These are phyloP conservation scores for Melanerpes formicivorus DNA, from an alignment of 2,113 vertebrate genomes.

Conservation along the genomic window DNA sequence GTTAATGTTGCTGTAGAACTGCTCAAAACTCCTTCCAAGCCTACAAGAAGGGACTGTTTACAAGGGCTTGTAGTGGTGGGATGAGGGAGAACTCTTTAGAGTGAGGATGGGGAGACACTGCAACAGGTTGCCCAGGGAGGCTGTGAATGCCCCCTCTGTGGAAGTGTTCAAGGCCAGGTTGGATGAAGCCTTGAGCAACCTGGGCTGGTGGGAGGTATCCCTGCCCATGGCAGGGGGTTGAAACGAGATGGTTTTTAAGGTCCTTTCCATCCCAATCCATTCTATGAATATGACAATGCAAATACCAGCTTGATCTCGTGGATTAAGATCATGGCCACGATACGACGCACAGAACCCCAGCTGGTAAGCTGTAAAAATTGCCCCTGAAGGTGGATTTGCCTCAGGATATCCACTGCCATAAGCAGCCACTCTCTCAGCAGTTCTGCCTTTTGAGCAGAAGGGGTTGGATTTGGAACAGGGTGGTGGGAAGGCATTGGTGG, in stretches of 20 bases:
- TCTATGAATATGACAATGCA: background rate
- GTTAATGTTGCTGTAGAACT: background rate
- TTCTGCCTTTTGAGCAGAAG: background rate
- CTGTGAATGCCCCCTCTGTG: no score
- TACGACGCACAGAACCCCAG: background rate
- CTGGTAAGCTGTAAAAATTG: background rate
- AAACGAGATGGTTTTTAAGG: no score
- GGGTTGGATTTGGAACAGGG: background rate
- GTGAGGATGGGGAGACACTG: no score
- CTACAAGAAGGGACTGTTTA: no score
- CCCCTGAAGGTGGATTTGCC: rapidly evolving
- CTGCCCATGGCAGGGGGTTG: no score
- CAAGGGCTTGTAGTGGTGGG: no score
- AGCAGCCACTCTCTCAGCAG: background rate
- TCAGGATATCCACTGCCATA: background rate
- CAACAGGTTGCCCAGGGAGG: no score
- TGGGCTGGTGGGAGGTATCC: no score
- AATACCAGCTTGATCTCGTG: rapidly evolving
- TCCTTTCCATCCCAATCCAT: no score
- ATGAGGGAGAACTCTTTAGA: no score
- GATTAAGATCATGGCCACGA: rapidly evolving
- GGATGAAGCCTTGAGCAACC: no score
- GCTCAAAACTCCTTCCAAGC: background rate
- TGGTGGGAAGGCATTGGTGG: background rate
- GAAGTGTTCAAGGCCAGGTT: no score